These are phyloP conservation scores for Agriopis leucophaearia DNA, from an alignment of 2,888 invertebrate genomes.

Conservation along the genomic window DNA sequence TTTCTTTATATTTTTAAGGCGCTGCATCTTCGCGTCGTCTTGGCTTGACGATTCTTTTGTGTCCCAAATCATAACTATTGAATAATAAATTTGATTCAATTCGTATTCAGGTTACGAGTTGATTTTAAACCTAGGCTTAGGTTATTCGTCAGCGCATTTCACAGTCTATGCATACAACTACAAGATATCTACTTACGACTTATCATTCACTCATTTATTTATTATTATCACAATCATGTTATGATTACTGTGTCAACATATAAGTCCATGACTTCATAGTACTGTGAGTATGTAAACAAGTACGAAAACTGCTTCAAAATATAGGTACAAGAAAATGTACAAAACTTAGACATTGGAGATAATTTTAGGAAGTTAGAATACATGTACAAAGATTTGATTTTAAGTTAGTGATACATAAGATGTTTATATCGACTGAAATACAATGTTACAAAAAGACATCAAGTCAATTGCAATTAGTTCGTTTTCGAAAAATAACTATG, in stretches of 20 bases:
- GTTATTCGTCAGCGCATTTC: no score
- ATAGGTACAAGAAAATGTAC: slow-evolving; percentile 5
- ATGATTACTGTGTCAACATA: background rate
- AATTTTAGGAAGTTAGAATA: slow-evolving; percentile 12
- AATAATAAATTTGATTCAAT: background rate
- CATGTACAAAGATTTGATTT: slow-evolving; percentile 46
- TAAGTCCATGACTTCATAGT: no score
- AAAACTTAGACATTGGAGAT: slow-evolving; percentile 7
- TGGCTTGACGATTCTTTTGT: background rate
- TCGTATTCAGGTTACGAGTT: background rate
- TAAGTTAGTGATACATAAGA: slow-evolving; percentile 38
- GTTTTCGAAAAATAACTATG: slow-evolving; percentile 1
- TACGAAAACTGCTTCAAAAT: background rate
- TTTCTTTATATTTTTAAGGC: background rate
- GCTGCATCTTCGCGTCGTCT: background rate
- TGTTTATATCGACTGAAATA: slow-evolving; percentile 45
- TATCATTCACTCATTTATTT: slow-evolving; percentile 14
- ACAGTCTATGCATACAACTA: no score
- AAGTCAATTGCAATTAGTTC: slow-evolving; percentile 21
- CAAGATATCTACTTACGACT: background rate
- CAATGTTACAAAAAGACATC: slow-evolving; percentile 19
- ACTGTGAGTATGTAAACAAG: no score
- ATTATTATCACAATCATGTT: slow-evolving; percentile 15
- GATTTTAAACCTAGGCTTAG: no score
- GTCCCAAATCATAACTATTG: background rate